Evolutionary conservation across 2,113 vertebrate species (phyloP), one percentile per base, ranked within the genome.

Genomic region (Macquaria ambigua): DNA sequence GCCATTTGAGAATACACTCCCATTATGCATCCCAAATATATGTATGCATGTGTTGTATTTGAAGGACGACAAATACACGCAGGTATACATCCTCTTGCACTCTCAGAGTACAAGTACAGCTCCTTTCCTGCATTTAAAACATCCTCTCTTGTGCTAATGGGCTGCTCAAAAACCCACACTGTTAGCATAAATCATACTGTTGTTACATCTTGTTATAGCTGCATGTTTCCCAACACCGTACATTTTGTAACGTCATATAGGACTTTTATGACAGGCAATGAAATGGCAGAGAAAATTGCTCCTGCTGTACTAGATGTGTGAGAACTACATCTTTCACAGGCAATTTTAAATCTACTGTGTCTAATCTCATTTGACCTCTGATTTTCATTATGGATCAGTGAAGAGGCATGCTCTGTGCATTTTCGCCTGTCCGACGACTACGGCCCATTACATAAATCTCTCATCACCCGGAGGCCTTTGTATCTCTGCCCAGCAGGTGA

Each of bases 391-490:
- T 80, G 75, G 77, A 75, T 82, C 12, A 52, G 52, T 50, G 34
- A 74, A 67, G 72, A 82, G 55, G 63, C 73, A 46, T 20, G 25
- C 46, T 87, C 58, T 77, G 62, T 23, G 69, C 43, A 79, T 58
- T 74, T 31, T 50, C 81, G 64, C n/a, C 67, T 56, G 34, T 79
- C 68, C 8, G 3, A 67, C 73, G 79, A 88, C 85, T 66, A 55
- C 2, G n/a, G 34, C 37, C 76, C 37, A 46, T 81, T 79, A 66
- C 81, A 88, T 86, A 77, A 84, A 82, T 90, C 78, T 77, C 63
- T 84, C 81, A 89, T 71, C 85, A 61, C 46, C 61, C 58, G 0
- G 14, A 78, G 73, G 81, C 71, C 84, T 89, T 90, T 90, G 81
- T 86, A 34, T 80, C 61, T 68, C 74, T 80, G 66, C 61, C 70